Base-by-base conservation (phyloP, 2,797 vertebrate genomes). In the Gallinago solitaria region DNA sequence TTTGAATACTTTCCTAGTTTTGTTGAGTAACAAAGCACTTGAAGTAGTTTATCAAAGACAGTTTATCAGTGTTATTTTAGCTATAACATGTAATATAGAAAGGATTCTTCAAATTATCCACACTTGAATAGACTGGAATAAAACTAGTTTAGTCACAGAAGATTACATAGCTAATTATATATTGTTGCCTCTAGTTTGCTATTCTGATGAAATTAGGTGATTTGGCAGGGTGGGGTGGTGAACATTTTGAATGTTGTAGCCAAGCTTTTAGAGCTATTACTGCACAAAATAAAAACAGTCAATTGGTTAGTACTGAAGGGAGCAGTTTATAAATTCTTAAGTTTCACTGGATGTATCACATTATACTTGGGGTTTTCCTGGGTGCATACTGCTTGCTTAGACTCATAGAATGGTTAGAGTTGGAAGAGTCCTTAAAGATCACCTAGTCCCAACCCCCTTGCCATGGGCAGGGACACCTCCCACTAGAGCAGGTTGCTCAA, bases 141-240 rank as follows among this genome's bases (percentile, higher is more conserved):
- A 93, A 89, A 51, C 50, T 82, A 64, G 48, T 95, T 92, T 85
- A 91, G 93, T 93, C 87, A 92, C 78, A 79, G 78, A 74, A 70
- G 71, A 89, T 93, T 95, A 56, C 37, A 48, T 68, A 80, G n/a
- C 39, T 91, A 91, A 93, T 92, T 94, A 78, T 37, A 41, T 90
- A 64, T 64, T 83, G 35, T 89, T 85, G 51, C 25, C 17, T 85
- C 33, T 89, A 82, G 19, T 91, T 90, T 95, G 37, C 74, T 79
- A 18, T 95, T 90, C 81, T 39, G 77, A 92, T 93, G 41, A 91
- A 92, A 95, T 90, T 73, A 89, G 79, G 28, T 81, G 60, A 79
- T 80, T 87, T 53, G 5, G 4, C 6, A 5, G 24, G 4, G 1
- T 54, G 37, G 28, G 15, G 25, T 76, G 35, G 13, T 79, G 77